Evolutionary conservation across 2,888 invertebrate species (phyloP).

Genomic region (Hyles lineata): DNA sequence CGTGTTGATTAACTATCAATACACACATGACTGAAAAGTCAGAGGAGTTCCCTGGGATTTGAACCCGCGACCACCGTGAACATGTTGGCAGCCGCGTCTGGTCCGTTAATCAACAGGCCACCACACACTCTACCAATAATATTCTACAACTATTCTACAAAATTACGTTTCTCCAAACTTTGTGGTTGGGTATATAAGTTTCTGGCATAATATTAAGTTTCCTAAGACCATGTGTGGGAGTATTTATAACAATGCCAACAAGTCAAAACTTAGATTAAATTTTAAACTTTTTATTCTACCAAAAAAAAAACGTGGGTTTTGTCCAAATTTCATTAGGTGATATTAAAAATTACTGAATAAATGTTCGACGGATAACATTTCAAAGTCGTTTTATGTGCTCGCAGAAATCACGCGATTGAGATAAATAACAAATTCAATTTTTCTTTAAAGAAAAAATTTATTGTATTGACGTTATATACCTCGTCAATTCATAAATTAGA

Average conservation of each 20-base stretch:
- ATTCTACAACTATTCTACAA: too few relatives aligned
- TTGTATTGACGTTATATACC: neutral
- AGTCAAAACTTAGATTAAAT: neutral
- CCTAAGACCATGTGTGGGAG: neutral
- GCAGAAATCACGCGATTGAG: neutral
- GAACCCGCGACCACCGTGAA: too few relatives aligned
- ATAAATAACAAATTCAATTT: neutral
- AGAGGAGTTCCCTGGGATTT: too few relatives aligned
- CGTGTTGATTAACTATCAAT: too few relatives aligned
- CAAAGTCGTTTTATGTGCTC: neutral
- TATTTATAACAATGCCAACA: neutral
- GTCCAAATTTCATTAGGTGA: neutral
- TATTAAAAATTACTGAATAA: constrained; percentile 12
- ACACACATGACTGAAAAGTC: too few relatives aligned
- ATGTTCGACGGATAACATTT: neutral
- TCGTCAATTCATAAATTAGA: too few relatives aligned
- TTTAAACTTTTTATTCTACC: neutral
- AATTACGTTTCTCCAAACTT: neutral
- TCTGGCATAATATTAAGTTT: neutral
- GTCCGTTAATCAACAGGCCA: too few relatives aligned
- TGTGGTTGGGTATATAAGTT: neutral
- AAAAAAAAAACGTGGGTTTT: neutral
- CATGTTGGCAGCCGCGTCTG: too few relatives aligned
- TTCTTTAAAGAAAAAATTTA: neutral
- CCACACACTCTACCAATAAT: too few relatives aligned